Evolutionary conservation across 2,888 invertebrate genomes (phyloP).

Genomic region (Hypomecis punctinalis): DNA sequence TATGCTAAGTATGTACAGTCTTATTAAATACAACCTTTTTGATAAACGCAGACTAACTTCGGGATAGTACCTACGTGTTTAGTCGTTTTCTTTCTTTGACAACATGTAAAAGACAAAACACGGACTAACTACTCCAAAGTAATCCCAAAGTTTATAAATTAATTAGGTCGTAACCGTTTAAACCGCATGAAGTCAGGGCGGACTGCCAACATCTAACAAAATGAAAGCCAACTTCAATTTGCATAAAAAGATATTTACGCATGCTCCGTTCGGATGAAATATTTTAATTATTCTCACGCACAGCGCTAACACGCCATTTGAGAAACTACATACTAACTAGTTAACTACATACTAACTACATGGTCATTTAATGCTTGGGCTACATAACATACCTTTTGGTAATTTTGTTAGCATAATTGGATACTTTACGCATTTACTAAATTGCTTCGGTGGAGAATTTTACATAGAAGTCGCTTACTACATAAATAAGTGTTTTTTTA

Average conservation of each 20-base stretch:
- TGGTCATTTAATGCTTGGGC: slow-evolving; percentile 15
- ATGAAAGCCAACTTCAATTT: slow-evolving; percentile 8
- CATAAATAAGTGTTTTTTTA: too few relatives aligned
- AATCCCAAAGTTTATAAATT: too few relatives aligned
- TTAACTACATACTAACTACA: background rate
- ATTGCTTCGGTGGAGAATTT: slow-evolving; percentile 12
- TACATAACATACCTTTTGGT: slow-evolving; percentile 27
- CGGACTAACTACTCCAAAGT: too few relatives aligned
- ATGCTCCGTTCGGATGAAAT: slow-evolving; percentile 6
- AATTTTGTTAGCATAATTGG: slow-evolving; percentile 24
- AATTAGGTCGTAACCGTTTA: too few relatives aligned
- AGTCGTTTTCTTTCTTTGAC: too few relatives aligned
- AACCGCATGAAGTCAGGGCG: too few relatives aligned
- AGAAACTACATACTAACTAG: slow-evolving; percentile 12
- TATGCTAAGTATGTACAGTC: too few relatives aligned
- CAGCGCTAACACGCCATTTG: slow-evolving; percentile 17
- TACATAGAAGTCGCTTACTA: background rate
- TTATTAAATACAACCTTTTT: too few relatives aligned
- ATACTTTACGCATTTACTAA: slow-evolving; percentile 15
- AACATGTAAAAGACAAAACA: too few relatives aligned
- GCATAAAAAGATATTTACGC: slow-evolving; percentile 15
- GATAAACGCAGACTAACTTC: too few relatives aligned
- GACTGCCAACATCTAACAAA: background rate
- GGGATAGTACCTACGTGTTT: too few relatives aligned
- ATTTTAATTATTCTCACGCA: slow-evolving; percentile 18